Conservation (phyloP, 1,140 invertebrate species). For the Pteromalus puparum region DNA sequence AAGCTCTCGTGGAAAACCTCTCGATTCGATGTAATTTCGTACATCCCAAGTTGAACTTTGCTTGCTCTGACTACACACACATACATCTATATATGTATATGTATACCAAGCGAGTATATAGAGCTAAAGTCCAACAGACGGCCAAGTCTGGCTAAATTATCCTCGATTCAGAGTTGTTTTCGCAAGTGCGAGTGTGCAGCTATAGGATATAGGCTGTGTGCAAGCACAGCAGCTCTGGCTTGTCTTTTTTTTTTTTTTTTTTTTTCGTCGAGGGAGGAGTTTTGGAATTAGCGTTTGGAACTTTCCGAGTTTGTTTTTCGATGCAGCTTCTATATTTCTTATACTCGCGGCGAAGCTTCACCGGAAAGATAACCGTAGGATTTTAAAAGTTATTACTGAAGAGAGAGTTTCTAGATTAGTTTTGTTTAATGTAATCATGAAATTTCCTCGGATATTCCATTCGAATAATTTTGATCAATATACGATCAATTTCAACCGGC, state of each 20-base stretch:
- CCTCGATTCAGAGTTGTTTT: constrained; percentile 45
- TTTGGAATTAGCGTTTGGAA: not conserved
- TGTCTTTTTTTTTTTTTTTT: not conserved
- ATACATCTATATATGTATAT: not conserved
- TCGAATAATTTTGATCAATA: no score
- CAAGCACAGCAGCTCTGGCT: no score
- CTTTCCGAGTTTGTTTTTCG: not conserved
- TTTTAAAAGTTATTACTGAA: no score
- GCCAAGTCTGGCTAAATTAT: constrained; percentile 36
- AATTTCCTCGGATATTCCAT: no score
- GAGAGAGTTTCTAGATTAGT: no score
- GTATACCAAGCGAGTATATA: not conserved
- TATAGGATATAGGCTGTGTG: not conserved
- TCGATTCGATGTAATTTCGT: constrained; percentile 34
- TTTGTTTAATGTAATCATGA: no score
- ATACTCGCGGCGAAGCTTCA: no score
- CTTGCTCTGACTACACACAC: not conserved
- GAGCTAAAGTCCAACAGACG: constrained; percentile 12
- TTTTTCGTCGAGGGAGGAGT: not conserved
- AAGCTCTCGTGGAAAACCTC: constrained; percentile 18
- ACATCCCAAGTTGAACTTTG: not conserved
- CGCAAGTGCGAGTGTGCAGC: not conserved
- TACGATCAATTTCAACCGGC: no score
- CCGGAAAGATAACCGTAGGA: no score
- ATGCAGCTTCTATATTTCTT: not conserved